Base-by-base conservation (phyloP, 2,888 invertebrate species). In the Luperina nickerlii region DNA sequence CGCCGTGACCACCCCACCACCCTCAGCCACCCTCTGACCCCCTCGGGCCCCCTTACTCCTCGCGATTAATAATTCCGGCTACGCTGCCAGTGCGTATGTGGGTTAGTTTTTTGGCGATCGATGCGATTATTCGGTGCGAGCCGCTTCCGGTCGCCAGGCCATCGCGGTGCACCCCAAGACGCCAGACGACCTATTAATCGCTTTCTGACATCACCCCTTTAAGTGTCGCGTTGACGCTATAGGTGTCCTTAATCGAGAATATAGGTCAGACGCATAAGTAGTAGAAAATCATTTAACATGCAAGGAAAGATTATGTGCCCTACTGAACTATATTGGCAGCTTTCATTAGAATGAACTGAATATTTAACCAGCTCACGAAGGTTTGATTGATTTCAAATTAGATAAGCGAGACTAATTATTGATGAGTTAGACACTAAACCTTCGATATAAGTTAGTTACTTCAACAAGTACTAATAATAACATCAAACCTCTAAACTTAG, bases 71-170 rank as follows among this genome's bases (percentile, higher is more conserved):
- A 96, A 96, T 96, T 96, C 96, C 94, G 94, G 95, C 96, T 96
- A 96, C 96, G 96, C 96, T 96, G 95, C 95, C 96, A 95, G 96
- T 96, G 96, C 96, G 96, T 96, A 96, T 96, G 96, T 96, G 96
- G 96, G 96, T 96, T 96, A 96, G 96, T 96, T 96, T 96, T 96
- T 96, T 96, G 96, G 96, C 96, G 96, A 96, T 96, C 96, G 96
- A 96, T 96, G 96, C 94, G 94, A 96, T 96, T 96, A 96, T 95
- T 95, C 92, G 94, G 93, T 95, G 95, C 94, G 94, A 95, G 94
- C 91, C 93, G 91, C 93, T 95, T 96, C 96, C 95, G 94, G 92
- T 88, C 88, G 92, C 90, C 90, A 92, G 92, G 92, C 92, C 89
- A 88, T 88, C 90, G 88, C 91, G 94, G 92, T 96, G 96, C 96